These are phyloP conservation scores for Gastrophysa polygoni DNA, from an alignment of 2,888 invertebrate species.

Conservation along the genomic window DNA sequence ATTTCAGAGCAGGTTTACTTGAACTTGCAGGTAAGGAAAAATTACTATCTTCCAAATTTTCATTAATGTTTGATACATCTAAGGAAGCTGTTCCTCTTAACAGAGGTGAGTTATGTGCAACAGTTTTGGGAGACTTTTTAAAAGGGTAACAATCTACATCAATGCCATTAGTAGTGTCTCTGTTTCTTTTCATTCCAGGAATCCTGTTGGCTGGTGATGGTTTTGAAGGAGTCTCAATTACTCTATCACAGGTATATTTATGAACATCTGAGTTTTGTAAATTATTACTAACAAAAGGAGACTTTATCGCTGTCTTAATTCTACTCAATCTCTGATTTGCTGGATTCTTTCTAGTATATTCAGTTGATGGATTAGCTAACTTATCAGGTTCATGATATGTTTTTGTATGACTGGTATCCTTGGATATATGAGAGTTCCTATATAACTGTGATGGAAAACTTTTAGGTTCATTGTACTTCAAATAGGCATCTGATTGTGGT, in stretches of 20 bases:
- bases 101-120: neutral
- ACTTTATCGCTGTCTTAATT: conserved; percentile 30
- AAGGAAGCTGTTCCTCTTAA: neutral
- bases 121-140: neutral
- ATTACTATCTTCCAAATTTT: neutral
- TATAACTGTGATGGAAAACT: too few species aligned
- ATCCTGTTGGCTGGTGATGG: neutral
- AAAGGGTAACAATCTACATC: neutral
- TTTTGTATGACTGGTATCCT: neutral
- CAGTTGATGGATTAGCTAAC: conserved; percentile 9
- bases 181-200: neutral
- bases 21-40: neutral
- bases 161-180: neutral
- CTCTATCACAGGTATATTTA: neutral
- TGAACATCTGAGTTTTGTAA: neutral
- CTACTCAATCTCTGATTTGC: conserved; percentile 36
- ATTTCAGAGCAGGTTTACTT: neutral
- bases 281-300: conserved; percentile 4
- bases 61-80: neutral
- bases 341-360: conserved; percentile 22
- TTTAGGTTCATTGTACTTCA: too few species aligned
- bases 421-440: neutral
- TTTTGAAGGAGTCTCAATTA: neutral
- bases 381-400: conserved; percentile 9
- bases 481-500: too few species aligned